Evolutionary conservation across 2,797 vertebrate genomes (phyloP).

Genomic region (Tadarida brasiliensis): DNA sequence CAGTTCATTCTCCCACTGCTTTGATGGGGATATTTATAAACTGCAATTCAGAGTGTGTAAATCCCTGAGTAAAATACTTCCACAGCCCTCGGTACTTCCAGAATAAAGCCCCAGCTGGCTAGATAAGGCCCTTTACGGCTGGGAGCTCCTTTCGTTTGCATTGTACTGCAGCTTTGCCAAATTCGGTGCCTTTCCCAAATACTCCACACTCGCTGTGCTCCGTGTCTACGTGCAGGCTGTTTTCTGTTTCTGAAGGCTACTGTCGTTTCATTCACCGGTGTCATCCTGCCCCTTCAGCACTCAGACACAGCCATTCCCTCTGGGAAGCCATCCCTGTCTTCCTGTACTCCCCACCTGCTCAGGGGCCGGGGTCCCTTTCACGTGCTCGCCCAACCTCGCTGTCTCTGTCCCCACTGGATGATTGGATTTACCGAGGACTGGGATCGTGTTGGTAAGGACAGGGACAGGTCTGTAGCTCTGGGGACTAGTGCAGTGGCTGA

Average conservation of each 20-base stretch:
- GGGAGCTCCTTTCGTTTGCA: background rate
- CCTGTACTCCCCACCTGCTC: background rate
- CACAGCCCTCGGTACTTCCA: background rate
- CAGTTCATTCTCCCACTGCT: background rate
- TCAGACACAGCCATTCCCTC: background rate
- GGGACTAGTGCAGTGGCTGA: too few relatives aligned
- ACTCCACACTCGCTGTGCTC: background rate
- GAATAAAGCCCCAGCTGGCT: background rate
- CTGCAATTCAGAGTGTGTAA: background rate
- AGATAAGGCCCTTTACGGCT: background rate
- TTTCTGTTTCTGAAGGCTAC: background rate
- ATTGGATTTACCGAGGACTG: background rate
- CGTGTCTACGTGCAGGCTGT: accelerated
- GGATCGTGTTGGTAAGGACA: background rate
- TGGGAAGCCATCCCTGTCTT: background rate
- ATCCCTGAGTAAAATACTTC: background rate
- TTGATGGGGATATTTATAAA: background rate
- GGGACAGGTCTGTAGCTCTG: background rate
- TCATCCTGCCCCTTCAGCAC: background rate
- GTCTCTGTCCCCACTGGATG: background rate
- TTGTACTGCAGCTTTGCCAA: background rate
- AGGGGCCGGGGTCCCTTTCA: background rate
- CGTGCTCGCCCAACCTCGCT: background rate
- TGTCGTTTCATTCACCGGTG: background rate
- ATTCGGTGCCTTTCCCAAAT: background rate